phyloP scores from a whole-genome alignment of 2,888 invertebrate species.

The Drosophila nr. perissopoda region DNA sequence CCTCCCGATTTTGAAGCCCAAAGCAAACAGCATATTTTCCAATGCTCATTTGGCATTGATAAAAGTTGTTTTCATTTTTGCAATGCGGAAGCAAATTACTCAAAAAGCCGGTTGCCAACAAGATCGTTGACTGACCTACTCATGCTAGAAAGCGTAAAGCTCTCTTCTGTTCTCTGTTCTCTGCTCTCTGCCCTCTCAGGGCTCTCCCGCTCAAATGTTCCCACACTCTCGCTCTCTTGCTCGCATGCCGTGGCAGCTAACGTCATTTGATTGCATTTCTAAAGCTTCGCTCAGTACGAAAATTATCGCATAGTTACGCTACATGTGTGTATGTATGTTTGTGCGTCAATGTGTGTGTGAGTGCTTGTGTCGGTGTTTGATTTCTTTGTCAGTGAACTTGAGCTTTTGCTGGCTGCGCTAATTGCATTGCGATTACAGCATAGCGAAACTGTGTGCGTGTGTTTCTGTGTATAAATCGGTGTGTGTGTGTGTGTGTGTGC shows the following conservation, averaged over 20 bases:
- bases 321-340: constrained; percentile 14
- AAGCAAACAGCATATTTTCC: constrained; percentile 22
- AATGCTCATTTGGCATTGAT: constrained; percentile 65
- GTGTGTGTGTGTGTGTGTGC: constrained; percentile 12
- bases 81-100: constrained; percentile 72
- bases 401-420: constrained; percentile 77
- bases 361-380: constrained; percentile 55
- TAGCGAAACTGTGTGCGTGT: constrained; percentile 41
- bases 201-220: not conserved
- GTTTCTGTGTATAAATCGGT: not conserved
- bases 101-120: constrained; percentile 73
- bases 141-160: constrained; percentile 28
- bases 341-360: constrained; percentile 7
- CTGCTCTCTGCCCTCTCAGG: constrained; percentile 14
- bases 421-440: constrained; percentile 81
- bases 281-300: constrained; percentile 71
- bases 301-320: constrained; percentile 68
- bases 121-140: constrained; percentile 81
- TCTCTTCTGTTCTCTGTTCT: constrained; percentile 4
- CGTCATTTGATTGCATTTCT: constrained; percentile 80
- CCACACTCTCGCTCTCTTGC: constrained; percentile 15
- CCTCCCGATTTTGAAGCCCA: rapidly evolving
- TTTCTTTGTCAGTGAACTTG: constrained; percentile 81
- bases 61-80: constrained; percentile 36
- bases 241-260: constrained; percentile 41